Percentiles rank a stretch among this genome's conserved stretches.
phyloP scores from a whole-genome alignment of 2,113 vertebrate species.

The Poeciliopsis occidentalis region DNA sequence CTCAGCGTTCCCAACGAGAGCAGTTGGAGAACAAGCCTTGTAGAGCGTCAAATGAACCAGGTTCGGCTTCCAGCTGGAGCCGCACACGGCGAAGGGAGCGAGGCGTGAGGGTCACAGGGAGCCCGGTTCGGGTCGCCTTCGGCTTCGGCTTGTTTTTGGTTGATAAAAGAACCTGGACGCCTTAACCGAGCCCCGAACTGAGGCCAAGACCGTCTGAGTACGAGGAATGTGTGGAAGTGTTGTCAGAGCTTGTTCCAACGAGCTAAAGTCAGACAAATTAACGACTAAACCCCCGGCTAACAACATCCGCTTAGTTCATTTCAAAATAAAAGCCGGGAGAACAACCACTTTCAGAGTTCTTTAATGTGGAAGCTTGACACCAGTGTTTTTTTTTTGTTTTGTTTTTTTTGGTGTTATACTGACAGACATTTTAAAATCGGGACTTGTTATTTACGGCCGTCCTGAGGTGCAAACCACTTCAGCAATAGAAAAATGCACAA shows the following conservation, averaged over 20 bases:
- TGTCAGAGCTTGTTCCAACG: slow-evolving; percentile 18
- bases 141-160: background rate
- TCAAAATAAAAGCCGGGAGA: slow-evolving; percentile 29
- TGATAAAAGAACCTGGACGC: background rate
- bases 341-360: background rate
- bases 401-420: background rate
- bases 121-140: background rate
- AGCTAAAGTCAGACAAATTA: background rate
- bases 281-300: fast-evolving
- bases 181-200: background rate
- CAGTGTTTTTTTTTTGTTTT: background rate
- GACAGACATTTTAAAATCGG: background rate
- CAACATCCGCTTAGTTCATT: background rate
- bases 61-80: background rate
- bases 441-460: background rate
- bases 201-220: slow-evolving; percentile 27
- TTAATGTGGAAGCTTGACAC: background rate
- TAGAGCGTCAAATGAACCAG: slow-evolving; percentile 9
- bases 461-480: too few species aligned
- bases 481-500: too few species aligned
- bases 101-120: background rate
- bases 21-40: slow-evolving; percentile 1
- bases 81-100: background rate
- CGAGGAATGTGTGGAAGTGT: background rate
- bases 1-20: background rate